Conservation (phyloP, 2,113 vertebrate species). For the Hypomesus transpacificus region DNA sequence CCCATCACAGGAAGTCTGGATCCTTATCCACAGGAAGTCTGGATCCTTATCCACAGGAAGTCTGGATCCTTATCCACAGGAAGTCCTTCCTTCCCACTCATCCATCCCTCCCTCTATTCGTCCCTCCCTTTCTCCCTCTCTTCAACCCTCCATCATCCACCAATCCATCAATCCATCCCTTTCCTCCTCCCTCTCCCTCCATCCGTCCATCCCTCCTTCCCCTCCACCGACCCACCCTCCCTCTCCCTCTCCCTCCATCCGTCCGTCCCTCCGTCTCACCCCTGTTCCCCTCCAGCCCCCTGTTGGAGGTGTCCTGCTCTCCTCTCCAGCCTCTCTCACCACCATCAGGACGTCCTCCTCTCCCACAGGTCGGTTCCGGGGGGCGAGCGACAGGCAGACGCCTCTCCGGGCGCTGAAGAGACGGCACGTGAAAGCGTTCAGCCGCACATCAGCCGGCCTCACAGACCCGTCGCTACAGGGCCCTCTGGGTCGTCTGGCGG, state of each 20-base stretch:
- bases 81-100: background rate
- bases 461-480: no score
- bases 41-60: no score
- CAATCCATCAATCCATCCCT: constrained; percentile 50
- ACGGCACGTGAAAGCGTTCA: no score
- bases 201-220: background rate
- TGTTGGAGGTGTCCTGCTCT: constrained; percentile 54
- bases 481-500: no score
- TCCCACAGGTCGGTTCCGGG: no score
- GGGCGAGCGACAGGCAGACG: no score
- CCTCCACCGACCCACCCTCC: background rate
- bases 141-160: constrained; percentile 45
- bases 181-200: constrained; percentile 6
- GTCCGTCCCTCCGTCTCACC: background rate
- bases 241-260: background rate
- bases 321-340: constrained; percentile 25
- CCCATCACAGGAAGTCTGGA: no score
- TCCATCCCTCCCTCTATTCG: no score
- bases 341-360: constrained; percentile 49
- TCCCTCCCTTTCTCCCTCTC: constrained; percentile 25
- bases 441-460: no score
- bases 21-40: no score
- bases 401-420: no score
- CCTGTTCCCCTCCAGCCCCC: constrained; percentile 51
- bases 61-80: no score